Evolutionary conservation across 92 coral and sea anemone genomes (phyloP).

Genomic region (Metridium senile): DNA sequence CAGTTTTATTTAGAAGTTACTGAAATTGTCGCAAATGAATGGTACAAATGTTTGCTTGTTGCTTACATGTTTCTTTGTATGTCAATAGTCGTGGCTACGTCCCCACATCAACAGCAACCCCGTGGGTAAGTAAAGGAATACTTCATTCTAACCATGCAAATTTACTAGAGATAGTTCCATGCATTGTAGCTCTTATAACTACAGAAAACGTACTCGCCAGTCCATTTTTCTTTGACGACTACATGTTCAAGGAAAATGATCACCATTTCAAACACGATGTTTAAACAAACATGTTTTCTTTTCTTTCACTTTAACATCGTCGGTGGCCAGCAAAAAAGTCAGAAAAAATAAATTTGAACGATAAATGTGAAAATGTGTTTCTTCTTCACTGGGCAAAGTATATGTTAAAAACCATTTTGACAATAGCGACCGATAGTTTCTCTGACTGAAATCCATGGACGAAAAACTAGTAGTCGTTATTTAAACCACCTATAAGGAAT

Average conservation of each 20-base stretch:
- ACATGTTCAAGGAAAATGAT: neutral
- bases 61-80: conserved; percentile 3
- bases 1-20: too few relatives aligned
- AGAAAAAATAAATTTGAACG: neutral
- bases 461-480: too few relatives aligned
- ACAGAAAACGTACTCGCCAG: too few relatives aligned
- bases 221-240: neutral
- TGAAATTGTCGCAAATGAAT: too few relatives aligned
- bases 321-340: neutral
- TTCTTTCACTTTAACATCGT: neutral
- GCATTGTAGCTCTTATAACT: too few relatives aligned
- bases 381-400: too few relatives aligned
- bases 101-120: conserved; percentile 31
- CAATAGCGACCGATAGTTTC: too few relatives aligned
- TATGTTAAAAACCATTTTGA: too few relatives aligned
- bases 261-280: neutral
- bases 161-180: too few relatives aligned
- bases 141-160: neutral
- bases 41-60: neutral
- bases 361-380: too few relatives aligned
- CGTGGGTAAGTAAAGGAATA: conserved; percentile 25
- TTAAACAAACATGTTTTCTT: neutral
- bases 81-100: conserved; percentile 36
- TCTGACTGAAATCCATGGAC: too few relatives aligned
- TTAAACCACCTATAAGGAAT: too few relatives aligned